Conservation (phyloP, 2,113 vertebrate genomes). For the Seriola rivoliana region DNA sequence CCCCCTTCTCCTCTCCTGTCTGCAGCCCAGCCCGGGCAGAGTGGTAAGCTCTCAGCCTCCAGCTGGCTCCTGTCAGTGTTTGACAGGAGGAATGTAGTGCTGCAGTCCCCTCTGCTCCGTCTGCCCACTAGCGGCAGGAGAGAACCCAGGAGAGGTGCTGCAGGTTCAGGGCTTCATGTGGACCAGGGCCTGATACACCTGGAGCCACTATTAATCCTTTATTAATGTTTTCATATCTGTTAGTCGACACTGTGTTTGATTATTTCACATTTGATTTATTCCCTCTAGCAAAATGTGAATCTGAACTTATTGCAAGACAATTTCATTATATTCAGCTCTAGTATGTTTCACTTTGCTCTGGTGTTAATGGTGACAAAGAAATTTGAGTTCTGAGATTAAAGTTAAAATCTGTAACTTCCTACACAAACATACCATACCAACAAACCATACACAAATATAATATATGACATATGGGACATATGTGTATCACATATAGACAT, state of each 20-base stretch:
- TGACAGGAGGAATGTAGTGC: conserved; percentile 87
- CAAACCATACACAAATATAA: too few relatives aligned
- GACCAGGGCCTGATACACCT: background rate
- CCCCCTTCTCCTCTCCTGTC: conserved; percentile 41
- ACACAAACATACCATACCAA: too few relatives aligned
- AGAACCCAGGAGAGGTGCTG: conserved; percentile 57
- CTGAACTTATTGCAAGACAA: background rate
- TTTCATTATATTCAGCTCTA: background rate
- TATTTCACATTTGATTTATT: background rate
- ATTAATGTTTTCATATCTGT: background rate
- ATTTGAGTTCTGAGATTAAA: background rate
- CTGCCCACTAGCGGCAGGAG: conserved; percentile 40
- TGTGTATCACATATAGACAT: too few relatives aligned
- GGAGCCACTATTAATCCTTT: background rate
- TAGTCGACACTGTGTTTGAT: background rate
- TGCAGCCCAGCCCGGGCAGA: conserved; percentile 67
- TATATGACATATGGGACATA: too few relatives aligned
- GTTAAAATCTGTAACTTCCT: too few relatives aligned
- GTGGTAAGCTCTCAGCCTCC: conserved; percentile 85
- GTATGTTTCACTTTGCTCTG: background rate
- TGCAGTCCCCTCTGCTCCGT: conserved; percentile 52
- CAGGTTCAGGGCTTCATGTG: conserved; percentile 23
- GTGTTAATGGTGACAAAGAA: background rate
- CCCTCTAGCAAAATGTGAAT: background rate
- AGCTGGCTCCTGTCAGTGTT: conserved; percentile 88